phyloP scores from a whole-genome alignment of 2,113 vertebrate genomes.

The Xiphophorus couchianus region DNA sequence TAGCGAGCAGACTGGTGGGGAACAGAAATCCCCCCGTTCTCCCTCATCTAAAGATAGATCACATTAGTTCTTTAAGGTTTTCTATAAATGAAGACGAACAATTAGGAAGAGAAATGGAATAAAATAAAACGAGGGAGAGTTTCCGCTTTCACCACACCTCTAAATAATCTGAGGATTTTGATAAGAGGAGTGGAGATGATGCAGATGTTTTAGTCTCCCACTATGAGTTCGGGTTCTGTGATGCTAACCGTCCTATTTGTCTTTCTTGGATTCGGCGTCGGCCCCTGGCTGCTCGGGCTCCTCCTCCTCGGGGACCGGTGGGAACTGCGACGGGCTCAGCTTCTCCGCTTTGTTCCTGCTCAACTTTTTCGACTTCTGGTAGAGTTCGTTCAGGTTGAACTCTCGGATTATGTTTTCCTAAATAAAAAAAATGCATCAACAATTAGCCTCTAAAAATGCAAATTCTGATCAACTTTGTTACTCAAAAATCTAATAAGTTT shows the following conservation, averaged over 20 bases:
- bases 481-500: too few relatives aligned
- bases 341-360: conserved; percentile 76
- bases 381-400: conserved; percentile 94
- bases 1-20: too few relatives aligned
- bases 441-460: too few relatives aligned
- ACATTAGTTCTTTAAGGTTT: too few relatives aligned
- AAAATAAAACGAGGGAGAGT: too few relatives aligned
- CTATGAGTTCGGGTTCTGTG: neutral
- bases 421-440: neutral
- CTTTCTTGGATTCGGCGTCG: conserved; percentile 88
- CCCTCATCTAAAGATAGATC: too few relatives aligned
- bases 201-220: neutral
- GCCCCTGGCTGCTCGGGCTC: conserved; percentile 60
- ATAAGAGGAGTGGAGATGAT: neutral
- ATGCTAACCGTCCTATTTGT: conserved; percentile 80
- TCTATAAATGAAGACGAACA: too few relatives aligned
- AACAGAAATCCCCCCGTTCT: too few relatives aligned
- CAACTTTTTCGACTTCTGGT: conserved; percentile 90
- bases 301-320: conserved; percentile 76
- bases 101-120: too few relatives aligned
- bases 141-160: too few relatives aligned
- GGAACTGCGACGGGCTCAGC: conserved; percentile 59
- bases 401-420: conserved; percentile 97
- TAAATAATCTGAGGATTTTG: too few relatives aligned
- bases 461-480: too few relatives aligned